Evolutionary conservation across 1,140 invertebrate genomes (phyloP).

Genomic region (Ditylenchus dipsaci): DNA sequence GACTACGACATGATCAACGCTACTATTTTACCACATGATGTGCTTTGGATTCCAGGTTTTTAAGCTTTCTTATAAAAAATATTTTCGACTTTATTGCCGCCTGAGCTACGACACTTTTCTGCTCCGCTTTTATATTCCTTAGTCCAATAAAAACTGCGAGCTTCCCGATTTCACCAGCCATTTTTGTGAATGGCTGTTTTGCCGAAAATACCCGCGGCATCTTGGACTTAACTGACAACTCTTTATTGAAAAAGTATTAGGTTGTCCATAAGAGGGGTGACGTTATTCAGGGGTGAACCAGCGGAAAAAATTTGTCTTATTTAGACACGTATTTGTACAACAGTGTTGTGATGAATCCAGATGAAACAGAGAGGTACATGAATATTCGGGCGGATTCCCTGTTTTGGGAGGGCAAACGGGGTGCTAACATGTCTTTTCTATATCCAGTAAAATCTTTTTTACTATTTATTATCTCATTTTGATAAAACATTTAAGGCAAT

Average conservation of each 20-base stretch:
- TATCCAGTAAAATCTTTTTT: slow-evolving; percentile 36
- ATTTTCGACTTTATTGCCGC: no score
- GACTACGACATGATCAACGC: slow-evolving; percentile 50
- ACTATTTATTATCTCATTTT: neutral
- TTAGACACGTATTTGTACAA: slow-evolving; percentile 54
- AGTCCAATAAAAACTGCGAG: no score
- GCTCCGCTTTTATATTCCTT: neutral
- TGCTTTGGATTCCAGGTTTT: slow-evolving; percentile 45
- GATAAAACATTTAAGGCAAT: neutral
- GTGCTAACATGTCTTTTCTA: slow-evolving; percentile 50
- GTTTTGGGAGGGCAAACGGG: slow-evolving; percentile 48
- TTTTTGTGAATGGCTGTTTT: no score
- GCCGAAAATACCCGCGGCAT: no score
- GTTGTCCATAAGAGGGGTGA: no score
- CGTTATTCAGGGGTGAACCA: no score
- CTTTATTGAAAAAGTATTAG: no score
- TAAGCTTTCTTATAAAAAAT: no score
- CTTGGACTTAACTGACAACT: no score
- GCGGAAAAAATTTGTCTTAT: neutral
- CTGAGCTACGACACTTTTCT: no score
- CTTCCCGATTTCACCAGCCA: no score
- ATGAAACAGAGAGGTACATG: slow-evolving; percentile 57
- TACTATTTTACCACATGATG: slow-evolving; percentile 52
- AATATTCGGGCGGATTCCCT: slow-evolving; percentile 49
- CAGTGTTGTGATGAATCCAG: slow-evolving; percentile 53